Conservation (phyloP, 1,140 invertebrate genomes). For the Drosophila setifemur region DNA sequence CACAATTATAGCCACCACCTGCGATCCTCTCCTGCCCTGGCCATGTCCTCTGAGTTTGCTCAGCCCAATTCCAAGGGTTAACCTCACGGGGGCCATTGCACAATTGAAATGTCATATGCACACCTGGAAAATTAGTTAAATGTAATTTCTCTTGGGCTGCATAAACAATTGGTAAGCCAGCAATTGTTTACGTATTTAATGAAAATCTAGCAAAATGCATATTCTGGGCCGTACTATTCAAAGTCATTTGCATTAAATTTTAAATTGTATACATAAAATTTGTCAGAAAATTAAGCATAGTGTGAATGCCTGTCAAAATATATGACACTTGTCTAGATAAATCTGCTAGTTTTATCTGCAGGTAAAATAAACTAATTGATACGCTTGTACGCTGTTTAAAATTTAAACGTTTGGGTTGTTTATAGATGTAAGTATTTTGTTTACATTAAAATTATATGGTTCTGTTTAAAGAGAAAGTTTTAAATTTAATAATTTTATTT, state of each 20-base stretch:
- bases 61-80: background rate
- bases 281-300: conserved; percentile 21
- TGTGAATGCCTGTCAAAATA: conserved; percentile 25
- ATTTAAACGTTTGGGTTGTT: too few species aligned
- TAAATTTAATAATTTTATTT: too few species aligned
- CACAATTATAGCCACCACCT: conserved; percentile 64
- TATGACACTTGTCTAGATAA: conserved; percentile 22
- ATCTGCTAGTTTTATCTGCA: background rate
- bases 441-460: too few species aligned
- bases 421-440: too few species aligned
- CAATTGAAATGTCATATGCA: conserved; percentile 44
- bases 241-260: background rate
- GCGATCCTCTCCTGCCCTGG: too few species aligned
- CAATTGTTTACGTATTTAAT: conserved; percentile 23
- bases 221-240: background rate
- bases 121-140: conserved; percentile 41
- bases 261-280: conserved; percentile 51
- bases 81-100: background rate
- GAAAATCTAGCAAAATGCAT: background rate
- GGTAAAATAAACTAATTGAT: conserved; percentile 1
- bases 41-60: background rate
- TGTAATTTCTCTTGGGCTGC: conserved; percentile 4
- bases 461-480: too few species aligned
- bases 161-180: conserved; percentile 3
- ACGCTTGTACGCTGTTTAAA: background rate